These are phyloP conservation scores for Chromobotia macracanthus DNA, from an alignment of 2,797 vertebrate species.

Conservation along the genomic window DNA sequence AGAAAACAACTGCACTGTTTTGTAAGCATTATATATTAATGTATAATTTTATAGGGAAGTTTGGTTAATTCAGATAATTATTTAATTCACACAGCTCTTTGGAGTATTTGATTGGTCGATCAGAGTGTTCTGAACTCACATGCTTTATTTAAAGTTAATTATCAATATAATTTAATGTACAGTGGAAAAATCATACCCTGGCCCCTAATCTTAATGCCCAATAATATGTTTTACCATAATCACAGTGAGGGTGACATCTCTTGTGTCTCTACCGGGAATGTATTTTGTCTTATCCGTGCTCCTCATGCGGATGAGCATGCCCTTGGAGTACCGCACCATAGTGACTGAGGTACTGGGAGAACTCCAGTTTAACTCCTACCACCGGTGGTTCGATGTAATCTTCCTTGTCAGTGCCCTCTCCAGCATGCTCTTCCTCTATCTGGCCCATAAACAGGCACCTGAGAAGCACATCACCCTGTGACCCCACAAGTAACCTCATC, in stretches of 20 bases:
- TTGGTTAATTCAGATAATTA: no score
- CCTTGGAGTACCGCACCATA: slow-evolving; percentile 92
- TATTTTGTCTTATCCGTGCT: slow-evolving; percentile 97
- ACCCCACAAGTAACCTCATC: slow-evolving; percentile 45
- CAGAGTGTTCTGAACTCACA: no score
- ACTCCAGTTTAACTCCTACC: slow-evolving; percentile 98
- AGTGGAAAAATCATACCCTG: no score
- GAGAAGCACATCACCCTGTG: slow-evolving; percentile 91
- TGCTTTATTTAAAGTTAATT: no score
- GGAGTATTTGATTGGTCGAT: no score
- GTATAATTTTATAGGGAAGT: no score
- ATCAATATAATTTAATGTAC: no score
- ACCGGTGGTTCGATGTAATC: slow-evolving; percentile 99
- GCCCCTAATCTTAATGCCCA: no score
- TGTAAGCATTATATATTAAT: background rate
- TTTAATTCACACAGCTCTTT: no score
- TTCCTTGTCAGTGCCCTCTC: slow-evolving; percentile 97
- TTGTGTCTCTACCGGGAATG: slow-evolving; percentile 81
- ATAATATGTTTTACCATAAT: background rate
- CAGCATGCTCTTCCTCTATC: slow-evolving; percentile 97
- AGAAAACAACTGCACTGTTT: background rate
- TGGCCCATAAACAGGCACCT: slow-evolving; percentile 97
- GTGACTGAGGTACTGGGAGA: slow-evolving; percentile 95
- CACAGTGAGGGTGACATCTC: background rate
- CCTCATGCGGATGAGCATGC: slow-evolving; percentile 99